Evolutionary conservation across 2,113 vertebrate species (phyloP), one percentile per base, ranked within the genome.

Genomic region (Tachuris rubrigastra): DNA sequence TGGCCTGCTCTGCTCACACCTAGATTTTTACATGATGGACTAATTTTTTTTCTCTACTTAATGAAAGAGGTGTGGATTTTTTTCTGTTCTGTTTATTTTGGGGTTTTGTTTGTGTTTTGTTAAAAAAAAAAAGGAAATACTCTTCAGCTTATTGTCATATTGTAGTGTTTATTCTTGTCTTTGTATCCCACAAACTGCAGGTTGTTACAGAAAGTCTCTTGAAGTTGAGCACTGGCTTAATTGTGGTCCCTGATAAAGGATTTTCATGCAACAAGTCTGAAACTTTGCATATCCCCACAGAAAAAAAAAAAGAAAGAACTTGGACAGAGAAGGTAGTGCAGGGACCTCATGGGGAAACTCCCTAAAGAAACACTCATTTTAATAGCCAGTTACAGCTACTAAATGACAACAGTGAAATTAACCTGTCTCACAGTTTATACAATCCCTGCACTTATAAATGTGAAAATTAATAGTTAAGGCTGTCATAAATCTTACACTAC

Each of bases 401-500:
- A 79, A 85, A 71, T 95, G 86, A 80, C 68, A 93, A 19, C 35
- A 85, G 67, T 83, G 24, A 69, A 60, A 79, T 91, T 63, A 93
- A 76, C 68, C 72, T 59, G 63, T 74, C 69, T 92, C 42, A 33
- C 33, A 83, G 53, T 77, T 95, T 66, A 71, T 68, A 86, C 13
- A 84, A 41, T 89, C 63, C 11, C 46, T 69, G 56, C 49, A 62
- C 59, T 88, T 86, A 58, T 1, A 89, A 85, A 83, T 10, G 27
- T 77, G 84, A 71, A 83, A 89, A 96, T 82, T 58, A 87, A 47
- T 81, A 85, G 47, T 91, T 95, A 68, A 86, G 72, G 58, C 67
- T 76, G 44, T 66, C 63, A 58, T 89, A 80, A 89, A 73, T 82
- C 58, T 89, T 89, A 39, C 8, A 42, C 9, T 94, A 33, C 30